Conservation (phyloP, 2,113 vertebrate genomes). For the Macquaria ambigua region DNA sequence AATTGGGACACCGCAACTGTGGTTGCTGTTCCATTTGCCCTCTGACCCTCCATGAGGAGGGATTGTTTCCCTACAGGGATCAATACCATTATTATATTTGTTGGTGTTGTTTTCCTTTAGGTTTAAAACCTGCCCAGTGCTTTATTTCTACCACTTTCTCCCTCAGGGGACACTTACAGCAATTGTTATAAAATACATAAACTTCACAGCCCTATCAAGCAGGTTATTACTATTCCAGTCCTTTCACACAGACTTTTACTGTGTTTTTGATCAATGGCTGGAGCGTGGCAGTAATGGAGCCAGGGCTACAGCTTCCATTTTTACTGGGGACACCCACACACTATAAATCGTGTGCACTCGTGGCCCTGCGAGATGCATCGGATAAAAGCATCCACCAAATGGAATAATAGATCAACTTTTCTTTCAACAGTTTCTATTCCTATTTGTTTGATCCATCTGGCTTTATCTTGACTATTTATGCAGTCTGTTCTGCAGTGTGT, state of each 20-base stretch:
- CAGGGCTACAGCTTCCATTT: background rate
- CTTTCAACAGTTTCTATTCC: background rate
- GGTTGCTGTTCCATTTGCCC: background rate
- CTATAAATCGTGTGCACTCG: constrained; percentile 24
- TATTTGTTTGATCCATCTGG: constrained; percentile 31
- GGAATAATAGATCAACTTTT: constrained; percentile 36
- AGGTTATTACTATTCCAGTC: constrained; percentile 32
- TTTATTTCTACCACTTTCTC: background rate
- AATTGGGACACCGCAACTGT: background rate
- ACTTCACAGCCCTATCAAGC: constrained; percentile 20
- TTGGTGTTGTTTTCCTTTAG: background rate
- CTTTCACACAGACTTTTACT: constrained; percentile 32
- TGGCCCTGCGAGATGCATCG: background rate
- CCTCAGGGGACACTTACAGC: background rate
- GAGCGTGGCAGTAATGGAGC: constrained; percentile 28
- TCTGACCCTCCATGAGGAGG: background rate
- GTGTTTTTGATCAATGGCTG: constrained; percentile 49
- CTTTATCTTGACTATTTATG: background rate
- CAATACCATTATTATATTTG: background rate
- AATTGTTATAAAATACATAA: constrained; percentile 27
- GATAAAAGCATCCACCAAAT: constrained; percentile 50
- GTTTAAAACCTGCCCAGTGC: background rate
- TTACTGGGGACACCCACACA: constrained; percentile 14
- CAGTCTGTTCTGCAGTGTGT: background rate
- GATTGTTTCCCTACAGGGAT: background rate